Evolutionary conservation across 2,888 invertebrate genomes (phyloP).

Genomic region (Xanthorhoe spadicearia): DNA sequence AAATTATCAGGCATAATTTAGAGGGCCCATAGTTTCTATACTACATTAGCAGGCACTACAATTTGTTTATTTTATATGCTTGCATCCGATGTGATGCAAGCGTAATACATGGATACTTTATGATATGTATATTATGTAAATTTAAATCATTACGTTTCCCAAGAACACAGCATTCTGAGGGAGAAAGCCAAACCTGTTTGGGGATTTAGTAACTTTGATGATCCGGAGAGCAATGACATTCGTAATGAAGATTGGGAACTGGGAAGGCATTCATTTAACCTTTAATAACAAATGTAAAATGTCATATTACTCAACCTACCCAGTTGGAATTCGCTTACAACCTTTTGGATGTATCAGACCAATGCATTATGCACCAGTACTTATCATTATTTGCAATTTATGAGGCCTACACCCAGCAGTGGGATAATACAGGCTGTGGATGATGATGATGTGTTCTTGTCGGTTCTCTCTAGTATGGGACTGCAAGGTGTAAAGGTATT

Average conservation of each 20-base stretch:
- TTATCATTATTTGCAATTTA: not conserved
- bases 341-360: constrained; percentile 9
- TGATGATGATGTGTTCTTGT: no score
- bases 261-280: constrained; percentile 36
- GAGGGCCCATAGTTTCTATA: not conserved
- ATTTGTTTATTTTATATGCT: constrained; percentile 23
- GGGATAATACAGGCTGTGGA: no score
- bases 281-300: constrained; percentile 41
- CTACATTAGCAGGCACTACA: not conserved
- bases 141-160: constrained; percentile 66
- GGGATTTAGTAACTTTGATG: constrained; percentile 60
- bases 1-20: constrained; percentile 1
- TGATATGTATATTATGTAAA: constrained; percentile 55
- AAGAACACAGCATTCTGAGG: constrained; percentile 61
- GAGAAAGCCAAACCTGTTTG: constrained; percentile 69
- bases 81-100: constrained; percentile 41
- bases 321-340: constrained; percentile 26
- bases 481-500: no score
- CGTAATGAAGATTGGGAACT: constrained; percentile 35
- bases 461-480: not conserved
- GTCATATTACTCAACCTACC: constrained; percentile 35
- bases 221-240: constrained; percentile 45
- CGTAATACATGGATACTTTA: constrained; percentile 34
- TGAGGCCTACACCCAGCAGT: no score
- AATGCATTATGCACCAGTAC: not conserved